Percentiles rank a stretch among this genome's conserved stretches.
Evolutionary conservation across 2,797 vertebrate genomes (phyloP).

Genomic region (Erethizon dorsatum): DNA sequence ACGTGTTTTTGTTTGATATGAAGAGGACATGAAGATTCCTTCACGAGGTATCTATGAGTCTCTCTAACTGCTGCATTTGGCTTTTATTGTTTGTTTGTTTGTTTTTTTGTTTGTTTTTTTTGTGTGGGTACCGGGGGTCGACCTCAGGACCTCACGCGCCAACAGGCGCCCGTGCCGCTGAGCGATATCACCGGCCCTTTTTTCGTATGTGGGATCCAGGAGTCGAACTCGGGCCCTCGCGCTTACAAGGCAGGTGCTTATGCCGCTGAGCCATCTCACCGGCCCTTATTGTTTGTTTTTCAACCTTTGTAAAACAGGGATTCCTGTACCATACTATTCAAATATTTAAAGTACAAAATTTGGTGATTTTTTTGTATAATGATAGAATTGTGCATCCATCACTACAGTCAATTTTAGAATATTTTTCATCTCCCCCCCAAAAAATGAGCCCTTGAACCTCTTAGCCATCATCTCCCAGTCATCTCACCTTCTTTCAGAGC

Average conservation of each 20-base stretch:
- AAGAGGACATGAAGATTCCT: neutral
- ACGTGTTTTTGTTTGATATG: neutral
- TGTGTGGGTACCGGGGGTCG: no score
- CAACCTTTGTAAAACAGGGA: neutral
- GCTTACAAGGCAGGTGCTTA: no score
- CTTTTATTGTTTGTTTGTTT: neutral
- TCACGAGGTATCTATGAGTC: neutral
- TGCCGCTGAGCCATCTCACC: no score
- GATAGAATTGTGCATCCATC: neutral
- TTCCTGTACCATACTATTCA: neutral
- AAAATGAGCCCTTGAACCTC: neutral
- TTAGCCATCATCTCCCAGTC: neutral
- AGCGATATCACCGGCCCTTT: no score
- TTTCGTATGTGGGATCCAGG: no score
- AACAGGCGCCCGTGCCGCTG: no score
- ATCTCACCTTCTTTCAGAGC: neutral
- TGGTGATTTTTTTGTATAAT: no score
- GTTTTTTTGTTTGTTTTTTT: neutral
- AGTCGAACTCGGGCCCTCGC: no score
- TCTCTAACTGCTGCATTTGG: neutral
- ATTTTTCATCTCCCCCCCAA: accelerated
- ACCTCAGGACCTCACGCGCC: no score
- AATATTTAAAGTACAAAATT: neutral
- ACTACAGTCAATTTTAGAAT: neutral
- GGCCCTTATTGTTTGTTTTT: neutral